Evolutionary conservation across 2,888 invertebrate genomes (phyloP).

Genomic region (Drosophila putrida): DNA sequence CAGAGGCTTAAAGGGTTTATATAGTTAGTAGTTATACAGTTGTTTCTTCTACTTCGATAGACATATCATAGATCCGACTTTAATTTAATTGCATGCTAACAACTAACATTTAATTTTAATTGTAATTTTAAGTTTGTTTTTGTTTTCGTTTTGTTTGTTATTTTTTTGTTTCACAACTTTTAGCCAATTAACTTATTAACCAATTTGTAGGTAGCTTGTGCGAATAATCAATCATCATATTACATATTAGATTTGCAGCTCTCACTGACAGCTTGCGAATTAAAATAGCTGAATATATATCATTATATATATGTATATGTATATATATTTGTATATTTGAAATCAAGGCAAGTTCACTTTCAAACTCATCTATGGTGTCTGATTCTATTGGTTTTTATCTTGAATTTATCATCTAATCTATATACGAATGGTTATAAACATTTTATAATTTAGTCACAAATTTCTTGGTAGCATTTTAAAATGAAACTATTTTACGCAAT

Average conservation of each 20-base stretch:
- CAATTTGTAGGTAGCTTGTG: constrained; percentile 78
- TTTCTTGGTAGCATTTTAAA: constrained; percentile 38
- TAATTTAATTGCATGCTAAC: constrained; percentile 59
- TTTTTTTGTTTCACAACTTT: constrained; percentile 64
- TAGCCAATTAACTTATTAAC: constrained; percentile 70
- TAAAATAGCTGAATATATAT: constrained; percentile 39
- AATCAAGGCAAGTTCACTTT: constrained; percentile 47
- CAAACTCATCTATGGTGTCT: constrained; percentile 30
- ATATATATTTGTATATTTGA: constrained; percentile 7
- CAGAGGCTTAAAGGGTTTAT: constrained; percentile 25
- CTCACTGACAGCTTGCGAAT: constrained; percentile 20
- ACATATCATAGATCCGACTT: constrained; percentile 43
- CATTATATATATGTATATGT: constrained; percentile 4
- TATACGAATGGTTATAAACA: constrained; percentile 16
- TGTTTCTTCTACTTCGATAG: constrained; percentile 48
- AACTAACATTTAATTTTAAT: constrained; percentile 74
- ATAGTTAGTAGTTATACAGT: constrained; percentile 10
- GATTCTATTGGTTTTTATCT: constrained; percentile 21
- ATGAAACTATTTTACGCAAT: constrained; percentile 67
- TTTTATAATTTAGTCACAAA: constrained; percentile 11
- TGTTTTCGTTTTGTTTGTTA: constrained; percentile 6
- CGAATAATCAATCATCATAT: constrained; percentile 57
- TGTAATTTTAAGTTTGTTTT: constrained; percentile 42
- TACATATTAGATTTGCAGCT: constrained; percentile 47
- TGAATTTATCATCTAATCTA: constrained; percentile 20